Conservation (phyloP, 2,888 invertebrate species). For the Pterostichus niger region DNA sequence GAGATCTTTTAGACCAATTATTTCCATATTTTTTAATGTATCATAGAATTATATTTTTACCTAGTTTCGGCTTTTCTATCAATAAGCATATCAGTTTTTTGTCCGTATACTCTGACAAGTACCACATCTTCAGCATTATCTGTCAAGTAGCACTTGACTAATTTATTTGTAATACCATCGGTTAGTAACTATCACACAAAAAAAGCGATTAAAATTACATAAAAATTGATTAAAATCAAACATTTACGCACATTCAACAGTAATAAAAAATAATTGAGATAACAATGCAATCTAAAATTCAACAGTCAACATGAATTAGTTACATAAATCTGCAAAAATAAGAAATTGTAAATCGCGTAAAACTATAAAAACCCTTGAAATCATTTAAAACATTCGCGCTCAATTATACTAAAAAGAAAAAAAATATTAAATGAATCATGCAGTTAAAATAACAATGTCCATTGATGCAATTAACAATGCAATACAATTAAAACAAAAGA, state of each 20-base stretch:
- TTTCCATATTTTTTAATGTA: no score
- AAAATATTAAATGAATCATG: background rate
- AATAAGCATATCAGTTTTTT: slow-evolving; percentile 95
- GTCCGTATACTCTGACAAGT: slow-evolving; percentile 93
- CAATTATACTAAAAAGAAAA: background rate
- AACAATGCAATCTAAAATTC: background rate
- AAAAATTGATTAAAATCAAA: background rate
- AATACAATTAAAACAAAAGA: slow-evolving; percentile 5
- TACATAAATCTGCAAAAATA: background rate
- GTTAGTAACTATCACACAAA: slow-evolving; percentile 86
- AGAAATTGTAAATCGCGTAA: background rate
- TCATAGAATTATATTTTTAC: slow-evolving; percentile 74
- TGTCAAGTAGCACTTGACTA: slow-evolving; percentile 85
- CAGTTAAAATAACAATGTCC: background rate
- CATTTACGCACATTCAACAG: background rate
- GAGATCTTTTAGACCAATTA: no score
- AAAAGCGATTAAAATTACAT: slow-evolving; percentile 4
- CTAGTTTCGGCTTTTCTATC: slow-evolving; percentile 91
- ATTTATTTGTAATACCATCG: slow-evolving; percentile 95
- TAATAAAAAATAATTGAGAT: slow-evolving; percentile 17
- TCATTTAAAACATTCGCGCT: background rate
- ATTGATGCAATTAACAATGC: background rate
- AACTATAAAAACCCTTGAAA: no score
- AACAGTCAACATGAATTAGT: background rate
- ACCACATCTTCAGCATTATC: slow-evolving; percentile 83